Evolutionary conservation across 2,797 vertebrate species (phyloP), one percentile per base, ranked within the genome.

Genomic region (Acridotheres tristis): DNA sequence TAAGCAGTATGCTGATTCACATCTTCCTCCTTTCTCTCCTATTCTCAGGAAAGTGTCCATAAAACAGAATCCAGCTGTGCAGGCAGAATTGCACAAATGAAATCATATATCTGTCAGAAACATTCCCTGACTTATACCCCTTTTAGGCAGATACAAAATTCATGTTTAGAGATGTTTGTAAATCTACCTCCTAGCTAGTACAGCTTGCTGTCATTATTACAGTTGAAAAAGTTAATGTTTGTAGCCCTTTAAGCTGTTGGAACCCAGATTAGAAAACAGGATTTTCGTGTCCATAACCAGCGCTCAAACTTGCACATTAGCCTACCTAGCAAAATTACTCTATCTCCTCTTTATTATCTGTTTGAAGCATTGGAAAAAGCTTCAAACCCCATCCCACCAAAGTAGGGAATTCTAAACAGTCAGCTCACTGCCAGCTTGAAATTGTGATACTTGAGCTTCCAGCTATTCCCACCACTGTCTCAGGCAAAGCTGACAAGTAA

Each of bases 301-400:
- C 18, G 54, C 27, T 61, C 59, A 83, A 48, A 74, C 15, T 36
- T 45, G 19, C 22, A 62, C 51, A 13, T 38, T 38, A 65, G 26
- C 30, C 25, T 4, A n/a, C 8, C 34, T 32, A 36, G 20, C 55
- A 58, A 75, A 68, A 65, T 34, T 29, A 72, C 22, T 40, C 19
- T 40, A 62, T 5, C 2, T 65, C 48, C 71, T 55, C 53, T 63
- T 86, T 16, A 58, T 14, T 22, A 58, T 7, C 48, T n/a, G 16
- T 58, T 13, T 65, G 36, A 90, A 93, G 22, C 36, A 54, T 12
- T 47, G 50, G 50, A 48, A 36, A 78, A 20, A 1, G 3, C 29
- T 6, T 47, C 17, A 74, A 36, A 54, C 30, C 8, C 18, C 2
- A 17, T 2, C 12, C 3, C 9, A 4, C 3, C 4, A 17, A 54